Base-by-base conservation (phyloP, 2,888 invertebrate genomes). In the Aspidapion aeneum region DNA sequence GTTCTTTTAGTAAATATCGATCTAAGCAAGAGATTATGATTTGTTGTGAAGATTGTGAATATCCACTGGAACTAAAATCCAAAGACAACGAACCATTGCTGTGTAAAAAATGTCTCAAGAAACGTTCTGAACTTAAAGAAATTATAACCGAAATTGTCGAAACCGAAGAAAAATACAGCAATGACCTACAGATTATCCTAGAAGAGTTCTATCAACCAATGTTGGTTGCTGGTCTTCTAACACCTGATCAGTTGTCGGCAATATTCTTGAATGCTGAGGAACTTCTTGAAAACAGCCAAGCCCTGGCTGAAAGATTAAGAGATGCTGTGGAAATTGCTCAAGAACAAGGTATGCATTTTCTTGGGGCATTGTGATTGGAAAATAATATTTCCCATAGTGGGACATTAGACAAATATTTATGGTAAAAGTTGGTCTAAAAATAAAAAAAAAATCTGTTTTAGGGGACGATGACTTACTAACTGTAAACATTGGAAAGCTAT, bases 201-300 rank as follows among this genome's bases (percentile, higher is more conserved):
- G 96, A 96, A 78, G 96, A 95, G 79, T 94, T 95, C 78, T 93
- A 93, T 77, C 90, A 91, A 74, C 96, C 96, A 0, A 96, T 97
- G 92, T 83, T 94, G 72, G 92, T 94, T 49, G 96, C 96, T 62
- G 96, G 96, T 58, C 83, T 96, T 60, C 83, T 96, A 22, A 94
- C 89, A n/a, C 90, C 90, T 70, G 96, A 96, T 73, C 96, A 97
- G 81, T 83, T 97, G 64, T 88, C 91, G 70, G 91, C 93, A 63
- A 94, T 97, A 76, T 98, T 98, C 82, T 86, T 96, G 62, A 98
- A 97, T 78, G 90, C 93, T 55, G 94, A 95, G 81, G 95, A 97
- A 79, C 84, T 97, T 66, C 87, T 96, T 71, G 92, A 93, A 79
- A 93, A 94, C 76, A 75, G 92, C 81, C 88, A 90, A 77, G 88